Evolutionary conservation across 1,140 invertebrate genomes (phyloP).

Genomic region (Pseudobourletiella spinata): DNA sequence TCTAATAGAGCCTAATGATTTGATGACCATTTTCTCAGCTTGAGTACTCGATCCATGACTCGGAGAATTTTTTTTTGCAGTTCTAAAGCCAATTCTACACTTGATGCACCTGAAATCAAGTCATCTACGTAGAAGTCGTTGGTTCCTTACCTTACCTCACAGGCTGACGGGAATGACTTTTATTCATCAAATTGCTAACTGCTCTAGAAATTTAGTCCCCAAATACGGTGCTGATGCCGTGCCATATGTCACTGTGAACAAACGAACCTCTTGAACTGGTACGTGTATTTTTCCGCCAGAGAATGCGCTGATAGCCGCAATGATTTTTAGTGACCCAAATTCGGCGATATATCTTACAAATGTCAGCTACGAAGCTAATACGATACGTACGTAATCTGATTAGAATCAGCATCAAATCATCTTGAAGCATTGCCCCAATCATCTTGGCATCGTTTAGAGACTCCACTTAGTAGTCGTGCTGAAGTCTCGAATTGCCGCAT

Average conservation of each 20-base stretch:
- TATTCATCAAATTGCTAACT: constrained; percentile 37
- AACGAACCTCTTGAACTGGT: constrained; percentile 26
- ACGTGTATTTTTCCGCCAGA: background rate
- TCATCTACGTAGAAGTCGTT: constrained; percentile 38
- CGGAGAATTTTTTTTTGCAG: constrained; percentile 27
- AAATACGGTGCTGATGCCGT: constrained; percentile 37
- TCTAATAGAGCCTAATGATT: constrained; percentile 35
- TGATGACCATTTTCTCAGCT: constrained; percentile 41
- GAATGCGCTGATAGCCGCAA: background rate
- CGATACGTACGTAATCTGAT: constrained; percentile 19
- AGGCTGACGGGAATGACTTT: constrained; percentile 32
- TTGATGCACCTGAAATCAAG: constrained; percentile 29
- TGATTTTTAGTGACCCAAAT: background rate
- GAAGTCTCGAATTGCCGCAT: constrained; percentile 21
- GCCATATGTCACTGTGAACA: constrained; percentile 40
- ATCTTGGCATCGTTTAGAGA: constrained; percentile 30
- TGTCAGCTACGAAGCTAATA: constrained; percentile 30
- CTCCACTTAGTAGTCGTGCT: constrained; percentile 27
- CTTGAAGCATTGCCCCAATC: constrained; percentile 22
- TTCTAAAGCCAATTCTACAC: constrained; percentile 24
- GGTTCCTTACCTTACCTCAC: constrained; percentile 6
- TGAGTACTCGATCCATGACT: constrained; percentile 34
- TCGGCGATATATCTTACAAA: constrained; percentile 34
- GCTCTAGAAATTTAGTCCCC: constrained; percentile 35
- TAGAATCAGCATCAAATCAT: constrained; percentile 12